These are phyloP conservation scores for Heliconius himera DNA, from an alignment of 1,140 invertebrate genomes.

Conservation along the genomic window DNA sequence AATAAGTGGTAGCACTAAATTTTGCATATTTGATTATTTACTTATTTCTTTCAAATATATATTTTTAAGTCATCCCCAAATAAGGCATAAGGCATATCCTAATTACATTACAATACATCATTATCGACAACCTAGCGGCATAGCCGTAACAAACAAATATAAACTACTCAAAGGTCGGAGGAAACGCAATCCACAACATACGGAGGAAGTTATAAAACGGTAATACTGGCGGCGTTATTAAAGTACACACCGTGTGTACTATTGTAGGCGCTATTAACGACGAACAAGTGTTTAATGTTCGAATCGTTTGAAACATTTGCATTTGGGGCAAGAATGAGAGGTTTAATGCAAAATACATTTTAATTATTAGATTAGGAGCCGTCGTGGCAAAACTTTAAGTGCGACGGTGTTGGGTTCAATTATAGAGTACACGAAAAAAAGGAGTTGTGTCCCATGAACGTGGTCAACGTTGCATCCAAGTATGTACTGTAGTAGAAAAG, in stretches of 20 bases:
- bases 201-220: constrained; percentile 30
- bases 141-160: background rate
- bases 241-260: constrained; percentile 8
- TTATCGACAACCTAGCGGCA: background rate
- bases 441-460: no score
- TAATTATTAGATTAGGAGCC: no score
- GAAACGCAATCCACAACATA: constrained; percentile 23
- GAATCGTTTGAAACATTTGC: background rate
- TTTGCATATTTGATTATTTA: no score
- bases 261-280: constrained; percentile 7
- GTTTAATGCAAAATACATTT: background rate
- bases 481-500: no score
- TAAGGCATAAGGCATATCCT: no score
- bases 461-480: no score
- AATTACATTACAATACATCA: background rate
- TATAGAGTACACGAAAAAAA: no score
- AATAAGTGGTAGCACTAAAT: no score
- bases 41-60: no score
- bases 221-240: constrained; percentile 17
- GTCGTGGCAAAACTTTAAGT: no score
- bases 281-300: background rate
- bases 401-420: no score
- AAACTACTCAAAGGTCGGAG: constrained; percentile 21
- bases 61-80: no score
- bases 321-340: background rate